Base-by-base conservation (phyloP, 2,888 invertebrate genomes). In the Tenthredo livida region DNA sequence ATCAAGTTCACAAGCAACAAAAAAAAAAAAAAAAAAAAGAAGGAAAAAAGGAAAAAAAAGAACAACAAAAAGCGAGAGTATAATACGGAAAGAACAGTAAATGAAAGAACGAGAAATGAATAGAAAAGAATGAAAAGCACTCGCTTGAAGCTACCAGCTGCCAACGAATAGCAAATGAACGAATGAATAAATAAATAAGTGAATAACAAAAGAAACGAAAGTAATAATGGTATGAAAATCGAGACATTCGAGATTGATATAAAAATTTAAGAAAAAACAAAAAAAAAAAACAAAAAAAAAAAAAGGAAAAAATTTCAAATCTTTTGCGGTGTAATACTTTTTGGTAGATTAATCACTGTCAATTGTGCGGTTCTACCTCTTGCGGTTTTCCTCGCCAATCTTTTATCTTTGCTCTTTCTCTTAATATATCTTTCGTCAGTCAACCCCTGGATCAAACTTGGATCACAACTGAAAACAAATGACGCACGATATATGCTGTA, bases 341-440 rank as follows among this genome's bases (percentile, higher is more conserved):
- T 67, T 67, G 40, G 58, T 80, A 80, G 37, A 80, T 80, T 61
- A 61, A 80, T 80, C 80, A 80, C 61, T 80, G 80, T 80, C 80
- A 80, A 80, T 80, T 78, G 54, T 61, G n/a, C n/a, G 80, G 58
- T 61, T 61, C 29, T 80, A 21, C 21, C 50, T 54, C 77, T 25
- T 54, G 15, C 37, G 40, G 54, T 54, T 54, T 54, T 25, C 37
- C 21, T 80, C 80, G 40, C n/a, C 80, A 40, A 61, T 61, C 61
- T 61, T 80, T 80, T 58, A 58, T 80, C 80, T 80, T 61, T 80
- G 37, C 43, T 3, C 40, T 80, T 61, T 80, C 80, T 80, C 40
- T 61, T 80, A 61, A 80, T 80, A 61, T 80, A 80, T 61, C 80
- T 80, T 80, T 80, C 80, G 40, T 80, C 80, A 80, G 80, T 80